Conservation (phyloP, 2,113 vertebrate species). For the Osmerus mordax region DNA sequence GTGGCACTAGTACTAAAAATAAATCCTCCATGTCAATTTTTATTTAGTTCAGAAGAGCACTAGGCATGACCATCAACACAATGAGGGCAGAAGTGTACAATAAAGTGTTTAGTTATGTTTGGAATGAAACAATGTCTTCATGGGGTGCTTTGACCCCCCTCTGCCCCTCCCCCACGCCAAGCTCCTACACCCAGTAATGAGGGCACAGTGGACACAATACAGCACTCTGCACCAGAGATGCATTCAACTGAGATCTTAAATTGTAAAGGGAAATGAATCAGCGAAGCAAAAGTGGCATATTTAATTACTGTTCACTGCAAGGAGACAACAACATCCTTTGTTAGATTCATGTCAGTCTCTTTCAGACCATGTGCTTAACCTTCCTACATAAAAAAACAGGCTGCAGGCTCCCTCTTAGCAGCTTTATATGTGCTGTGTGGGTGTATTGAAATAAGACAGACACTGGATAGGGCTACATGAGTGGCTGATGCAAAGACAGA, state of each 20-base stretch:
- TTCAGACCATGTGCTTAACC: slow-evolving; percentile 66
- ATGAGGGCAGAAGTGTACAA: slow-evolving; percentile 57
- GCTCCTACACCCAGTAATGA: slow-evolving; percentile 70
- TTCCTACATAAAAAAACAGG: slow-evolving; percentile 41
- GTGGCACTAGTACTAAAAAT: slow-evolving; percentile 47
- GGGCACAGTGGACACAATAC: slow-evolving; percentile 79
- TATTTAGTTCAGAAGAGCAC: slow-evolving; percentile 37
- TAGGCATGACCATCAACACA: slow-evolving; percentile 34
- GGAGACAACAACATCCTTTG: slow-evolving; percentile 81
- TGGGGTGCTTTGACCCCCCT: slow-evolving; percentile 54
- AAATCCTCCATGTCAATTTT: slow-evolving; percentile 37
- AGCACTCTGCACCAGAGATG: slow-evolving; percentile 77
- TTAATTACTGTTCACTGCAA: slow-evolving; percentile 85
- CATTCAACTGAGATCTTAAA: slow-evolving; percentile 81
- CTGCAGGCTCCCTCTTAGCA: not conserved
- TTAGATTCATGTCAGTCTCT: slow-evolving; percentile 71
- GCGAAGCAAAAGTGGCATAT: slow-evolving; percentile 86
- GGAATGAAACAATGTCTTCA: slow-evolving; percentile 61
- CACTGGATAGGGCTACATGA: too few species aligned
- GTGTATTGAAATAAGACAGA: too few species aligned
- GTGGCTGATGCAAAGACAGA: too few species aligned
- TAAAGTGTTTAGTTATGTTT: slow-evolving; percentile 66
- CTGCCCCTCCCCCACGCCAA: slow-evolving; percentile 59
- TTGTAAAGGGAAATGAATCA: slow-evolving; percentile 84
- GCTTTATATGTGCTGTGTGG: too few species aligned